Evolutionary conservation across 2,888 invertebrate species (phyloP), one percentile per base, ranked within the genome.

Genomic region (Euphydryas editha): DNA sequence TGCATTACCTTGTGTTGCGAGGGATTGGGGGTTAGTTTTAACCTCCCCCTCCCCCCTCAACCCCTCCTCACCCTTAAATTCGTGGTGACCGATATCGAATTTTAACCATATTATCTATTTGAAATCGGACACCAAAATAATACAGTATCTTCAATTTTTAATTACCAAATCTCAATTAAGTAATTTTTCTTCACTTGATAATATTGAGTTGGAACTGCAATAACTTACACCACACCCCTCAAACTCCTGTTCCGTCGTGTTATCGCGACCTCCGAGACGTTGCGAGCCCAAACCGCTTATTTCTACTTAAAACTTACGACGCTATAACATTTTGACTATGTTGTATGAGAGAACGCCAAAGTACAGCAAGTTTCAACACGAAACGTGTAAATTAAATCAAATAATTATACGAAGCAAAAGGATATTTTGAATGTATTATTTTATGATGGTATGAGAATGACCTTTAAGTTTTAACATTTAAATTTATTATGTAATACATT

Each of bases 281-380:
- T 70, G 73, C 75, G 74, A 72, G 71, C 73, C 76, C 73, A 77
- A 75, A 77, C 76, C 74, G 75, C 77, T 77, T 76, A 76, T 76
- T 76, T 76, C 76, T 74, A 74, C 76, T 76, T 74, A 73, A 76
- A 76, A 76, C 73, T 74, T 76, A 73, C 70, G 72, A 73, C 65
- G 72, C 71, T 67, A 62, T 70, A 68, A 73, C 68, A 72, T 73
- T 75, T 72, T 72, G 68, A 72, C 72, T 69, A 59, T 64, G 67
- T 59, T 70, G 60, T 67, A 65, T 64, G 59, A 67, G 51, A 20
- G 62, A 68, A 61, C 67, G 55, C 51, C 68, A n/a, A 51, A 51
- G 62, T 58, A 67, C 44, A 47, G 67, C 55, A 67, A 71, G 65
- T 65, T 62, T 64, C 37, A 39, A 58, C 47, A 24, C 56, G 49